Evolutionary conservation across 2,888 invertebrate species (phyloP), one percentile per base, ranked within the genome.

Genomic region (Tiliacea aurago): DNA sequence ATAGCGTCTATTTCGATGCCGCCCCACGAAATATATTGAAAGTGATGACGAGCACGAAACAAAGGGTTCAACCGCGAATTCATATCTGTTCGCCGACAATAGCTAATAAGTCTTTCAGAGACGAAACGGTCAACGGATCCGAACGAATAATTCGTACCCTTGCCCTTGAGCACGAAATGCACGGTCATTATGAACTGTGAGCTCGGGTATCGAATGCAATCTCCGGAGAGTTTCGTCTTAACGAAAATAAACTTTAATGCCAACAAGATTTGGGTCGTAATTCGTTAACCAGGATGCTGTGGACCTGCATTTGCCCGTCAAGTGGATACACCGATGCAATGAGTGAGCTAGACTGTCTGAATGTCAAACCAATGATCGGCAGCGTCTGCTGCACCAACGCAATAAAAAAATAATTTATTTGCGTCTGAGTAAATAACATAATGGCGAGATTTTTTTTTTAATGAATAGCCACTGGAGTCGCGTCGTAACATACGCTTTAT

Each of bases 291-390:
- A 53, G 76, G 58, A 74, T 69, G 53, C 33, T 58, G 62, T 61
- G 66, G 43, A 76, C 81, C 79, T 90, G 88, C 90, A 90, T 86
- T 87, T 88, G 84, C 86, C 86, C 90, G 91, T 88, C 87, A 90
- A 89, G 84, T 89, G 89, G 87, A 81, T 87, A 89, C 85, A 86
- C 76, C 86, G 86, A 85, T 95, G 95, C 95, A 95, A 94, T 94
- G 94, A 94, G 93, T 94, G 92, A 92, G 95, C 93, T 95, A 95
- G 95, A 93, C 93, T 89, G 94, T 95, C 94, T 96, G 96, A 96
- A 96, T 95, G 96, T 96, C 96, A 96, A 96, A 96, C 95, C 94
- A 96, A 96, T 96, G 94, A 95, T 95, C 94, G 93, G 91, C 92
- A 91, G 87, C 88, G 94, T 92, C 94, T 92, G 93, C 91, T 93